These are phyloP conservation scores for Coelopa frigida DNA, from an alignment of 1,140 invertebrate species.

Conservation along the genomic window DNA sequence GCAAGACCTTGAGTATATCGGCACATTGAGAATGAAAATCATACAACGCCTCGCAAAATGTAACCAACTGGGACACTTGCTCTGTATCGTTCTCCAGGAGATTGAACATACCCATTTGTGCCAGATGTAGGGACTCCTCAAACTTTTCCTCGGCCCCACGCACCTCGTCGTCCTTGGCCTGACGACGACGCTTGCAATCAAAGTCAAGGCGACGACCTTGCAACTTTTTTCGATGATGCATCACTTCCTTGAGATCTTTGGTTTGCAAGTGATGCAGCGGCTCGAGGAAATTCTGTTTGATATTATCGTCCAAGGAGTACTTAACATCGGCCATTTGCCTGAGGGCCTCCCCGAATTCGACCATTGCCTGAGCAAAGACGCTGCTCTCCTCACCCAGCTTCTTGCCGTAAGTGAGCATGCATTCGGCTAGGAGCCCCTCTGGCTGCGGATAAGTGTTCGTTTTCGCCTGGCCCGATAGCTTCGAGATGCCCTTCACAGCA, in stretches of 20 bases:
- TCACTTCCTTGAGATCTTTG: slow-evolving; percentile 98
- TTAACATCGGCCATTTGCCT: slow-evolving; percentile 99
- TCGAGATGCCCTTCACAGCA: slow-evolving; percentile 84
- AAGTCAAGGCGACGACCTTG: slow-evolving; percentile 94
- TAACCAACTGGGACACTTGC: slow-evolving; percentile 92
- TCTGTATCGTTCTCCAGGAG: slow-evolving; percentile 97
- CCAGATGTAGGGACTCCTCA: slow-evolving; percentile 91
- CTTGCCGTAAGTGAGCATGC: slow-evolving; percentile 92
- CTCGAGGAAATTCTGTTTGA: slow-evolving; percentile 99
- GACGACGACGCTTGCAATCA: slow-evolving; percentile 96
- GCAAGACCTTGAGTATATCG: slow-evolving; percentile 77
- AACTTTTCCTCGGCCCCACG: slow-evolving; percentile 97
- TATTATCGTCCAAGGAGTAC: slow-evolving; percentile 97
- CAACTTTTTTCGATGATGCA: slow-evolving; percentile 99
- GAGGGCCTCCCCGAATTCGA: slow-evolving; percentile 92
- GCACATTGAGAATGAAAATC: slow-evolving; percentile 96
- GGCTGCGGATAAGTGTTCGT: slow-evolving; percentile 95
- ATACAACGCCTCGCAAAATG: slow-evolving; percentile 87
- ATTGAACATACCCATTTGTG: slow-evolving; percentile 98
- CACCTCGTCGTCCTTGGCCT: slow-evolving; percentile 96
- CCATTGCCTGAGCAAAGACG: slow-evolving; percentile 76
- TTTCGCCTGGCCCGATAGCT: slow-evolving; percentile 80
- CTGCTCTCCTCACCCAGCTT: slow-evolving; percentile 89
- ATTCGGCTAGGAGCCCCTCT: slow-evolving; percentile 94
- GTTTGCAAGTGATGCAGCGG: slow-evolving; percentile 94